Evolutionary conservation across 2,113 vertebrate genomes (phyloP).

Genomic region (Xenopus laevis): DNA sequence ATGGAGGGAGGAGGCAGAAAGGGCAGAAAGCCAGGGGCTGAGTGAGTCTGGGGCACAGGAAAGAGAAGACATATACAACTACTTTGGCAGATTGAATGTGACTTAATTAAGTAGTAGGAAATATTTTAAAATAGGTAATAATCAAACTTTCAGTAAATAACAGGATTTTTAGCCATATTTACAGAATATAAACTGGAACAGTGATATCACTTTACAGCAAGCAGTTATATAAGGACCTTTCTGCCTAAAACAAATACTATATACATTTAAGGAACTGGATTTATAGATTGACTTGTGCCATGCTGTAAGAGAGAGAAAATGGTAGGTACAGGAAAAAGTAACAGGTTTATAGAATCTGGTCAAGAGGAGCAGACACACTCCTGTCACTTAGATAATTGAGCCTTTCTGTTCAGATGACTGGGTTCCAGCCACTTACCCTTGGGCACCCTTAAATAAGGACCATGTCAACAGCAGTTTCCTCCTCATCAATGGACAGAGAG

Average conservation of each 20-base stretch:
- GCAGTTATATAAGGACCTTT: too few relatives aligned
- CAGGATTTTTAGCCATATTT: too few relatives aligned
- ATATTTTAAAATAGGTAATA: too few relatives aligned
- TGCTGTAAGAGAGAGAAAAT: too few relatives aligned
- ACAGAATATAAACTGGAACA: too few relatives aligned
- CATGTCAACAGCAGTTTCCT: conserved; percentile 28
- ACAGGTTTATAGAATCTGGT: not conserved
- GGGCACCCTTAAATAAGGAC: not conserved
- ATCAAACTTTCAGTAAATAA: too few relatives aligned
- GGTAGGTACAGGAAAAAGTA: not conserved
- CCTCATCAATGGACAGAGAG: conserved; percentile 36
- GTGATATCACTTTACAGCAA: too few relatives aligned
- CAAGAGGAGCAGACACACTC: not conserved
- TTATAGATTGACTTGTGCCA: too few relatives aligned
- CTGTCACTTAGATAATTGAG: not conserved
- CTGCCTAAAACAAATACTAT: too few relatives aligned
- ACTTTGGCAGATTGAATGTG: not conserved
- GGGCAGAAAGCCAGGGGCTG: conserved; percentile 1
- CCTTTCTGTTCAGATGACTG: not conserved
- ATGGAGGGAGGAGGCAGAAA: conserved; percentile 23
- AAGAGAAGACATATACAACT: not conserved
- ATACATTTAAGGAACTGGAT: too few relatives aligned
- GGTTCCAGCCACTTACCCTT: conserved; percentile 1
- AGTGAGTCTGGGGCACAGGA: not conserved
- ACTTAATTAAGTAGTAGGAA: not conserved